phyloP scores from a whole-genome alignment of 2,113 vertebrate species.

The Oreochromis spilurus region DNA sequence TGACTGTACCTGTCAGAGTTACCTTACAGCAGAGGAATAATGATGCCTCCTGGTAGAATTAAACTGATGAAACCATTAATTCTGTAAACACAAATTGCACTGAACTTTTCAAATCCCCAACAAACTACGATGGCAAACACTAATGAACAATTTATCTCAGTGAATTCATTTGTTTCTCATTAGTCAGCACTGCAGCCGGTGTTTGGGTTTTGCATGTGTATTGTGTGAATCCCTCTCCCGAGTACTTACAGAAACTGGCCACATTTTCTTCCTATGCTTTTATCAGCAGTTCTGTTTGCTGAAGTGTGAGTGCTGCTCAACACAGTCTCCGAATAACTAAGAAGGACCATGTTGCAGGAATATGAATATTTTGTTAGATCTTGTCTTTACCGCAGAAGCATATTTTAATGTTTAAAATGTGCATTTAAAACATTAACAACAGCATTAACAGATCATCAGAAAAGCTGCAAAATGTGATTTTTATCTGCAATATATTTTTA shows the following conservation, averaged over 20 bases:
- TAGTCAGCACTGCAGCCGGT: conserved; percentile 58
- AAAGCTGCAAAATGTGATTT: neutral
- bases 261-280: conserved; percentile 31
- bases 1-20: conserved; percentile 33
- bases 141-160: conserved; percentile 74
- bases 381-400: neutral
- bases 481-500: neutral
- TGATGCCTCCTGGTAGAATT: conserved; percentile 47
- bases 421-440: neutral
- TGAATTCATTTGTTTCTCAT: conserved; percentile 70
- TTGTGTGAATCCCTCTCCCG: conserved; percentile 23
- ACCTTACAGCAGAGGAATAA: conserved; percentile 43
- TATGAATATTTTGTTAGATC: conserved; percentile 10
- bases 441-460: neutral
- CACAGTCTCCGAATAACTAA: conserved; percentile 24
- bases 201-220: conserved; percentile 36
- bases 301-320: conserved; percentile 7
- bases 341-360: neutral
- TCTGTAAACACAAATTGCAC: conserved; percentile 65
- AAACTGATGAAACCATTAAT: conserved; percentile 64
- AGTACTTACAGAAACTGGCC: conserved; percentile 26
- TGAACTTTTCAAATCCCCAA: conserved; percentile 72
- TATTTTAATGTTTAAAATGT: neutral
- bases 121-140: conserved; percentile 51
- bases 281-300: conserved; percentile 45